Conservation (phyloP, 2,888 invertebrate genomes). For the Allolobophora icterica region DNA sequence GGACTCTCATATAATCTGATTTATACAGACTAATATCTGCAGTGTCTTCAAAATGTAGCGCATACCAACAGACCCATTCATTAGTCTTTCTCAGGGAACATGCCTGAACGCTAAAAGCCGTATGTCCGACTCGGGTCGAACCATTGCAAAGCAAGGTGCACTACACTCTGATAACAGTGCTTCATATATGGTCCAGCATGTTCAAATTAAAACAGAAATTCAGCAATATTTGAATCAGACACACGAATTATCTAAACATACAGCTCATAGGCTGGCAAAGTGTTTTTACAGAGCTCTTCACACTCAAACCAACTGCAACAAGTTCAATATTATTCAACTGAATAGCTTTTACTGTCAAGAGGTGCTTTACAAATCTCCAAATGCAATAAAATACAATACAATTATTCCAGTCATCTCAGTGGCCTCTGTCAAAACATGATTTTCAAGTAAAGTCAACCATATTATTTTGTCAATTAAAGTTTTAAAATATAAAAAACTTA, state of each 20-base stretch:
- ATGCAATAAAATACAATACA: too few relatives aligned
- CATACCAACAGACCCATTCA: conserved; percentile 10
- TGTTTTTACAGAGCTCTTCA: neutral
- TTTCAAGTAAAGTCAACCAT: too few relatives aligned
- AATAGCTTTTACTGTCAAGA: too few relatives aligned
- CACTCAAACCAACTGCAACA: neutral
- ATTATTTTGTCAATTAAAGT: too few relatives aligned
- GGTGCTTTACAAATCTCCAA: too few relatives aligned
- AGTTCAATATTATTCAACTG: neutral
- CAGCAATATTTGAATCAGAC: neutral
- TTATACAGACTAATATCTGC: neutral
- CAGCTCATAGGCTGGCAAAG: neutral
- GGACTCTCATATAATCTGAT: neutral
- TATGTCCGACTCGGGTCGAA: neutral
- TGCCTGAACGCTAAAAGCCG: neutral
- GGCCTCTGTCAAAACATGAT: neutral
- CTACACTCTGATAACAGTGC: neutral
- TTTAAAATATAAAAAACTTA: too few relatives aligned
- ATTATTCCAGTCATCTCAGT: neutral
- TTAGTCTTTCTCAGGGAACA: neutral
- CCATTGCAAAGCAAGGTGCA: neutral
- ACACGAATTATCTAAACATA: too few relatives aligned
- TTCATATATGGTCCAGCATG: neutral
- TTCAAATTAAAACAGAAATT: neutral
- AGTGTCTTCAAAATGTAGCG: neutral